Evolutionary conservation across 2,888 invertebrate genomes (phyloP), one percentile per base, ranked within the genome.

Genomic region (Nephrotoma appendiculata): DNA sequence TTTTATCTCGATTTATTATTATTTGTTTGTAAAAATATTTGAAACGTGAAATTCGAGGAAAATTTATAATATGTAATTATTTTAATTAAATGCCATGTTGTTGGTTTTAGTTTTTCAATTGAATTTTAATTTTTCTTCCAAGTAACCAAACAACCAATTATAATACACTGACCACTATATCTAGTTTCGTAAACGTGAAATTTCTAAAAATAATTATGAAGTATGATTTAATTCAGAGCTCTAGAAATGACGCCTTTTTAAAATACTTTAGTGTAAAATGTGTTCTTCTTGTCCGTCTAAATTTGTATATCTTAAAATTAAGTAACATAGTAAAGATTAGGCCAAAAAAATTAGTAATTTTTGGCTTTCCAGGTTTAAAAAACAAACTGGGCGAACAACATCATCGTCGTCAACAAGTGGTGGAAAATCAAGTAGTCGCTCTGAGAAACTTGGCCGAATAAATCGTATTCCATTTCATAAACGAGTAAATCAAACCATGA

Each of bases 401-500:
- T 52, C 86, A 86, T 41, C 48, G 15, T 71, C 71, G 71, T 31
- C 71, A 71, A 31, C 71, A 71, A 15, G 85, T 86, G 85, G 85
- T 87, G 71, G 86, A 19, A 85, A 83, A 85, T 31, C 85, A 31
- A 87, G 87, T 86, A 87, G 83, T 89, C 91, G 91, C 89, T 89
- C 90, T 90, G 91, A 91, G 89, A 92, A 91, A 90, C 89, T 92
- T 91, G 91, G 92, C 90, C 92, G 92, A 90, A 92, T 92, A 91
- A 92, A 92, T 89, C 91, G 92, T 90, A 92, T 94, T 90, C 94
- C 94, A 90, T 94, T 94, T 92, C 94, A 94, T 91, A 93, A 93
- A 92, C 93, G 94, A 92, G 41, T 71, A 71, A 71, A 57, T 48
- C 48, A 48, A 48, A 48, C n/a, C 9, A 5, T 11, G 31, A 71